Conservation (phyloP, 2,888 invertebrate species). For the Heliconius erato region DNA sequence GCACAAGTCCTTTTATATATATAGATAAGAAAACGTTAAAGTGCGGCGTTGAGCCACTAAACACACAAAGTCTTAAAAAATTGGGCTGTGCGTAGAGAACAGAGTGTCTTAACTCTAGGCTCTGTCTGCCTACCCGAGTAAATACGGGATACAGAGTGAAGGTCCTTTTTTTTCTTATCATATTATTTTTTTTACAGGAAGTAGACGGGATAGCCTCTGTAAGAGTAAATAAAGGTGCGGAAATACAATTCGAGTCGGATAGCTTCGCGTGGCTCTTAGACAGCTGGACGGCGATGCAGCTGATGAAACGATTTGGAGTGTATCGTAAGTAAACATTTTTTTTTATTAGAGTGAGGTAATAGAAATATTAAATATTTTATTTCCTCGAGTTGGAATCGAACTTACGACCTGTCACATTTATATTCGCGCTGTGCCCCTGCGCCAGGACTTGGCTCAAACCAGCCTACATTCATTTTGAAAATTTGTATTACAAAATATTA, state of each 20-base stretch:
- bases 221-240: conserved; percentile 63
- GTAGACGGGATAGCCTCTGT: conserved; percentile 67
- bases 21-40: no score
- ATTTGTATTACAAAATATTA: no score
- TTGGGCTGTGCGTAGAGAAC: neutral
- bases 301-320: conserved; percentile 72
- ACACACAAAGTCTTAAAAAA: no score
- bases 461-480: no score
- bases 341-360: neutral
- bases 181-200: conserved; percentile 61
- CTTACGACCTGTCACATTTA: neutral
- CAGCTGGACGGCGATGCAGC: conserved; percentile 73
- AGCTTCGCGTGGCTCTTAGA: conserved; percentile 74
- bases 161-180: neutral
- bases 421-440: no score
- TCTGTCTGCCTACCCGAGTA: neutral
- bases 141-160: neutral
- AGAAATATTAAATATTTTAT: neutral
- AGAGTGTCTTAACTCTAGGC: neutral
- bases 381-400: neutral
- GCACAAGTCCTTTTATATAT: no score
- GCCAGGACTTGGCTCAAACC: no score
- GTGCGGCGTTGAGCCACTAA: no score
- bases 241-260: conserved; percentile 69
- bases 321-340: conserved; percentile 66